phyloP scores from a whole-genome alignment of 2,113 vertebrate genomes.

The Thinocorus orbignyianus region DNA sequence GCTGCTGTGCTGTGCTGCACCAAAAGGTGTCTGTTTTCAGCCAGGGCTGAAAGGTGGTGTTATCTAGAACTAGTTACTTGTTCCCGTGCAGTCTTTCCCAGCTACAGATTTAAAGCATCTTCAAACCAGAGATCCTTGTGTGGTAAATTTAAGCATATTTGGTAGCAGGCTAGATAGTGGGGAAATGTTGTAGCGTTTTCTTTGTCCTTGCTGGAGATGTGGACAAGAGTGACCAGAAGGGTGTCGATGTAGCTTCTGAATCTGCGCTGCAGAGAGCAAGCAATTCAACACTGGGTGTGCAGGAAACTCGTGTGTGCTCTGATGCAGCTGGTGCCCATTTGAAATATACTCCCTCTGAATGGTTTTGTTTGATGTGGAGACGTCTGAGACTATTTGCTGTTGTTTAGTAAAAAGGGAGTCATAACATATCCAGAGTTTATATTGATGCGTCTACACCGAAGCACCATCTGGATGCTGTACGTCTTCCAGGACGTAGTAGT shows the following conservation, averaged over 20 bases:
- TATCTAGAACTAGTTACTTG: not conserved
- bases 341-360: not conserved
- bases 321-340: not conserved
- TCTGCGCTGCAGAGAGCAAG: not conserved
- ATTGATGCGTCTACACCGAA: not conserved
- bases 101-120: not conserved
- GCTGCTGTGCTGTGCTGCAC: not conserved
- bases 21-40: not conserved
- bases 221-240: not conserved
- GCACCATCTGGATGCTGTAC: constrained; percentile 11
- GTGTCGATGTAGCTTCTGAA: not conserved
- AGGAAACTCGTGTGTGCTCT: not conserved
- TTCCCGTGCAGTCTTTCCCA: not conserved
- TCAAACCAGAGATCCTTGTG: not conserved
- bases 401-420: not conserved
- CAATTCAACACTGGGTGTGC: not conserved
- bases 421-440: not conserved
- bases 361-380: constrained; percentile 30
- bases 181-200: not conserved
- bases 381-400: constrained; percentile 26
- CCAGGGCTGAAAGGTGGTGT: not conserved
- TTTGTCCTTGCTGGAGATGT: not conserved
- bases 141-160: not conserved
- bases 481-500: not conserved
- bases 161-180: not conserved